Percentiles rank a stretch among this genome's conserved stretches.
Conservation (phyloP, 2,888 invertebrate genomes). For the Cylindroiulus punctatus region DNA sequence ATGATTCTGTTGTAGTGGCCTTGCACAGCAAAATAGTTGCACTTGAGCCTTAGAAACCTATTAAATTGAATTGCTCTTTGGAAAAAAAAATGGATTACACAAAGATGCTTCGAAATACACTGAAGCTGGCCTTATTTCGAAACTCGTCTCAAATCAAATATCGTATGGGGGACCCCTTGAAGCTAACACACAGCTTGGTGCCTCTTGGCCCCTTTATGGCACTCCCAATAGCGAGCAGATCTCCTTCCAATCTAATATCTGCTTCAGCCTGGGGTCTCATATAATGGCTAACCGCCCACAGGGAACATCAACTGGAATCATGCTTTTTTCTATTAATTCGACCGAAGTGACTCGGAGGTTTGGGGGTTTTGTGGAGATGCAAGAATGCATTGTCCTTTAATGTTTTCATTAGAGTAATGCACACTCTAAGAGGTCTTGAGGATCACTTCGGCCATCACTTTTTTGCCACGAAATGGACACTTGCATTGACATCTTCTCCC, state of each 20-base stretch:
- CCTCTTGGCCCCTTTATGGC: neutral
- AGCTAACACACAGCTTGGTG: neutral
- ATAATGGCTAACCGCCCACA: neutral
- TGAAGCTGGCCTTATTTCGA: no score
- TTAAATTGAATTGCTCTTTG: no score
- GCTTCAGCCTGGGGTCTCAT: neutral
- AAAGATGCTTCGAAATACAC: no score
- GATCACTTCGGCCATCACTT: conserved; percentile 9
- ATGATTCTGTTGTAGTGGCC: no score
- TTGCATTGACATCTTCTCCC: conserved; percentile 20
- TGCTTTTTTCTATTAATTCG: conserved; percentile 17
- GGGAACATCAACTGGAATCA: neutral
- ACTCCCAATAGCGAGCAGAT: neutral
- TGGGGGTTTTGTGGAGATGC: neutral
- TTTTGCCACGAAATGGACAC: conserved; percentile 26
- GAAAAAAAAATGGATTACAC: no score
- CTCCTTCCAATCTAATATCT: neutral
- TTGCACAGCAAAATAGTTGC: no score
- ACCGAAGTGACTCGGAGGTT: neutral
- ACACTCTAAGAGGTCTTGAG: conserved; percentile 21
- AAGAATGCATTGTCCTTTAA: conserved; percentile 1
- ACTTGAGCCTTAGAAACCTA: no score
- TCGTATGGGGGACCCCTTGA: neutral
- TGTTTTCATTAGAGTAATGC: conserved; percentile 32
- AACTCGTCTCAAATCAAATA: neutral